Evolutionary conservation across 2,888 invertebrate species (phyloP), one percentile per base, ranked within the genome.

Genomic region (Ophraella communa): DNA sequence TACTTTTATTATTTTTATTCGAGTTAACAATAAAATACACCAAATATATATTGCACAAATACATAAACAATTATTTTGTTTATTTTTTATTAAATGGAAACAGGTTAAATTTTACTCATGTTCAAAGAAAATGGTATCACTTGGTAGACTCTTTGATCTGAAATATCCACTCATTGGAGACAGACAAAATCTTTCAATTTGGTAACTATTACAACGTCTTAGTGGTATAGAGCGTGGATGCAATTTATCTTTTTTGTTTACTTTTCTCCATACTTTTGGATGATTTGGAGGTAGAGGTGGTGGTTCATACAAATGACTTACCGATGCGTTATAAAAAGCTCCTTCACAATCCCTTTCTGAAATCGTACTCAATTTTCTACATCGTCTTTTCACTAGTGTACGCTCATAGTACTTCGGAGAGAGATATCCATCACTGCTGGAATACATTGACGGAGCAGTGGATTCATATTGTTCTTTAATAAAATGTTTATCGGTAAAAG

Each of bases 371-470:
- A 66, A 55, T 5, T 55, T 57, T 35, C 58, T 47, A 47, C 27
- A 27, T 18, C 30, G 45, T 47, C 61, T 56, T 30, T 53, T 61
- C 4, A 49, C 45, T n/a, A 39, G 4, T 24, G 60, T 35, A 14
- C 44, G 59, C 2, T 51, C 56, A 23, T 62, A 62, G 23, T 62
- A 18, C 27, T 53, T 64, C 18, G 67, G 65, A 5, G 56, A 62
- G n/a, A 67, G 56, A 59, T 67, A 67, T 3, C 67, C 67, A 4
- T 64, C 65, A 20, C 67, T 67, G 21, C 49, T 64, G 0, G 67
- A 62, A 30, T 62, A 65, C 21, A 67, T 20, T 0, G 67, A 67
- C 18, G n/a, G 23, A 49, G 17, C 49, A 11, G 49, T 8, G 17
- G 49, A 24, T 17, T 17, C 8, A 24, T 24, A 5, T 7, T 60